These are phyloP conservation scores for Cheracebus regulus DNA, from an alignment of 2,797 vertebrate genomes.

Conservation along the genomic window DNA sequence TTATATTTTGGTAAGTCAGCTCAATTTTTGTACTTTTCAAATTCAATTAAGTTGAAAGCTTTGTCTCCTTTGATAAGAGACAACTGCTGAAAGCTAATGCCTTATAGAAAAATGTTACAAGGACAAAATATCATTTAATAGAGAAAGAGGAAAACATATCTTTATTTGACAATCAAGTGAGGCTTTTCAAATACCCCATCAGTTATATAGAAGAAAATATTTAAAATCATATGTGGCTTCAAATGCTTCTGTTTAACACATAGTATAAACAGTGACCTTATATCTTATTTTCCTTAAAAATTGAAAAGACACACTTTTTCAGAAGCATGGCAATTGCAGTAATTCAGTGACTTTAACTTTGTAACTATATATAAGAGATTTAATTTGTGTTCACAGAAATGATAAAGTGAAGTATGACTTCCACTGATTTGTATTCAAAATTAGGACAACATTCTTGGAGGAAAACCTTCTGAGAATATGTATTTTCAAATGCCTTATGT, in stretches of 20 bases:
- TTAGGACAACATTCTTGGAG: neutral
- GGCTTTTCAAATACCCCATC: constrained; percentile 49
- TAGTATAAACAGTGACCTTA: constrained; percentile 27
- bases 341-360: constrained; percentile 51
- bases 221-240: constrained; percentile 62
- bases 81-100: constrained; percentile 68
- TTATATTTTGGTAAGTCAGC: constrained; percentile 63
- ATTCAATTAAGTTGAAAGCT: constrained; percentile 74
- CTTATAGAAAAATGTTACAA: constrained; percentile 65
- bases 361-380: neutral
- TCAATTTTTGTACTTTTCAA: constrained; percentile 68
- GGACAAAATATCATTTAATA: constrained; percentile 65
- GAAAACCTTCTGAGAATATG: neutral
- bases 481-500: constrained; percentile 28
- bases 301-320: constrained; percentile 46
- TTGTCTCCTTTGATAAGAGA: constrained; percentile 73
- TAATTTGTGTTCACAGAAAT: constrained; percentile 41
- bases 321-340: constrained; percentile 51
- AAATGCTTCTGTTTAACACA: constrained; percentile 50
- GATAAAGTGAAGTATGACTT: neutral
- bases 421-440: constrained; percentile 51
- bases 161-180: constrained; percentile 56
- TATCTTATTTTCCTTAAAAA: constrained; percentile 64
- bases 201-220: constrained; percentile 59
- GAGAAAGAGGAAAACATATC: constrained; percentile 54